Evolutionary conservation across 2,113 vertebrate genomes (phyloP), one percentile per base, ranked within the genome.

Genomic region (Vulpes ferrilata): DNA sequence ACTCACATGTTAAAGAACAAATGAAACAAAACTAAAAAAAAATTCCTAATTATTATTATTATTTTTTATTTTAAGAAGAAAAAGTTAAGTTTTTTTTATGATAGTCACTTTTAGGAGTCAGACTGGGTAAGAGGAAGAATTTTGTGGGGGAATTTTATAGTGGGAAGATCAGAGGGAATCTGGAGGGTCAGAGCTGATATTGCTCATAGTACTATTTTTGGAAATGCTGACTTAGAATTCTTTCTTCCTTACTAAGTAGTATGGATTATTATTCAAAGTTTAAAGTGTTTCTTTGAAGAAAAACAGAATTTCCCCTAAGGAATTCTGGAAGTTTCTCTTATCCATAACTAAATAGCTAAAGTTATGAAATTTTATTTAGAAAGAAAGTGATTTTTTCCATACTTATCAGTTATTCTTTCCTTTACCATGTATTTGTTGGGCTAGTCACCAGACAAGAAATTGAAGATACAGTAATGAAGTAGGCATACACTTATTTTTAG

Each of bases 341-440:
- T n/a, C 11, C 5, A 20, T 80, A 85, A 95, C 27, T 53, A 85
- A 88, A 82, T 73, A 32, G 64, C 11, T 83, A 38, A 43, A n/a
- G 17, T n/a, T 86, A 90, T 67, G 17, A 92, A 74, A 85, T 53
- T 94, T 93, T 76, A 53, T 59, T 93, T 90, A 94, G 79, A 83
- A 94, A 71, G 30, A 80, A 93, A 89, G 27, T 64, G 20, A 51
- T 32, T 88, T 89, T 95, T 69, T 43, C 11, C 55, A 23, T 51
- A 10, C 6, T 48, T 88, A 27, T 20, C 32, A 27, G 57, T 55
- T 79, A 51, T 27, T 92, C 38, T 67, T 89, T 94, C 23, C 3
- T 57, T 65, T 38, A 59, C 38, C 30, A 38, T 79, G 2, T 79
- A 13, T 76, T 65, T 83, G 64, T 78, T 55, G 62, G 80, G 10